phyloP scores from a whole-genome alignment of 2,797 vertebrate species.

The Ibycter americanus region DNA sequence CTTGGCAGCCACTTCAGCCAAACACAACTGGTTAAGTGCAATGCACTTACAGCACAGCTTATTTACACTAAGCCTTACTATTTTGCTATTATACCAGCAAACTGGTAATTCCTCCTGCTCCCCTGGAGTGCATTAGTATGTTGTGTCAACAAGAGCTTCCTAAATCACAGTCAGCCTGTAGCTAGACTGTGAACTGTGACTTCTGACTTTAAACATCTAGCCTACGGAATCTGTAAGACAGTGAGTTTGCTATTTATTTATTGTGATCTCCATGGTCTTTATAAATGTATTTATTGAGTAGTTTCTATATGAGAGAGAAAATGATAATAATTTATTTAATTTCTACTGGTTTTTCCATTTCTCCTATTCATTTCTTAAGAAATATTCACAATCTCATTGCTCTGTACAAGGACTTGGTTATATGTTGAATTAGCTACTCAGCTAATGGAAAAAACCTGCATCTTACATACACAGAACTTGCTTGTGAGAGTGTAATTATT shows the following conservation, averaged over 20 bases:
- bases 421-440: background rate
- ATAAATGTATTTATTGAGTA: constrained; percentile 30
- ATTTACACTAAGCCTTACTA: background rate
- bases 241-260: background rate
- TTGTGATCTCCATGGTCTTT: background rate
- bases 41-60: background rate
- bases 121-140: constrained; percentile 29
- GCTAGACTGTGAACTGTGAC: background rate
- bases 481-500: background rate
- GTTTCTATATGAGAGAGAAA: background rate
- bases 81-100: background rate
- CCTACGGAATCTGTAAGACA: background rate
- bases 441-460: background rate
- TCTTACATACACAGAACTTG: background rate
- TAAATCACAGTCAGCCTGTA: background rate
- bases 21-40: background rate
- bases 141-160: constrained; percentile 44
- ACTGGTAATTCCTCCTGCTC: constrained; percentile 1
- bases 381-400: background rate
- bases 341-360: background rate
- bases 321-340: background rate
- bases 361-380: background rate
- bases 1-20: background rate
- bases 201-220: background rate
- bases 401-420: background rate